phyloP scores from a whole-genome alignment of 2,113 vertebrate species.

The Corythoichthys haematopterus region DNA sequence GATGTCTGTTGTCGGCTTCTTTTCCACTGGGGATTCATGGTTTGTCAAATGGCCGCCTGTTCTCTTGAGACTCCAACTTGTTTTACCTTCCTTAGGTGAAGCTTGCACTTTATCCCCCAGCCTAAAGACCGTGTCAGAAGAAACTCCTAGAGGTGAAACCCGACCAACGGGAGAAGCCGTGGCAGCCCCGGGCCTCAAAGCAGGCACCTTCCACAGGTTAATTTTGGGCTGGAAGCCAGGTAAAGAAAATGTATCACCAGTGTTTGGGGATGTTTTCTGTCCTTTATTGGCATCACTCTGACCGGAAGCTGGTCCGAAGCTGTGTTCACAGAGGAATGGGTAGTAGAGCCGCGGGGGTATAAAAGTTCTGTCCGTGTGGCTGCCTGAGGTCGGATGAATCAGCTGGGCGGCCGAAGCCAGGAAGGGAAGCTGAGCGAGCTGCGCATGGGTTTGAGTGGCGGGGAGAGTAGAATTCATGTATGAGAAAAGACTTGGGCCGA shows the following conservation, averaged over 20 bases:
- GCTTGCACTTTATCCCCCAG: slow-evolving; percentile 62
- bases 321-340: slow-evolving; percentile 85
- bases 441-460: slow-evolving; percentile 67
- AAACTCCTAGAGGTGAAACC: slow-evolving; percentile 59
- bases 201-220: slow-evolving; percentile 78
- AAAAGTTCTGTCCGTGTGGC: slow-evolving; percentile 69
- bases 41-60: slow-evolving; percentile 53
- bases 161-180: slow-evolving; percentile 58
- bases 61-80: slow-evolving; percentile 63
- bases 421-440: slow-evolving; percentile 82
- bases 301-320: slow-evolving; percentile 52
- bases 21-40: slow-evolving; percentile 64
- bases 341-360: slow-evolving; percentile 85
- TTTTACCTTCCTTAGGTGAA: slow-evolving; percentile 54
- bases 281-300: slow-evolving; percentile 67
- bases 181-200: slow-evolving; percentile 68
- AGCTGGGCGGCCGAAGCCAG: slow-evolving; percentile 82
- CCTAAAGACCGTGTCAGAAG: slow-evolving; percentile 48
- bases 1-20: slow-evolving; percentile 65
- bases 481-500: slow-evolving; percentile 84
- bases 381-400: slow-evolving; percentile 72
- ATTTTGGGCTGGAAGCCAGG: slow-evolving; percentile 67
- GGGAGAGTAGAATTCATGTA: slow-evolving; percentile 82
- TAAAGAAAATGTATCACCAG: slow-evolving; percentile 51
- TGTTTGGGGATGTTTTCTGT: slow-evolving; percentile 49